These are phyloP conservation scores for Neopelma chrysocephalum DNA, from an alignment of 2,797 vertebrate species.

Conservation along the genomic window DNA sequence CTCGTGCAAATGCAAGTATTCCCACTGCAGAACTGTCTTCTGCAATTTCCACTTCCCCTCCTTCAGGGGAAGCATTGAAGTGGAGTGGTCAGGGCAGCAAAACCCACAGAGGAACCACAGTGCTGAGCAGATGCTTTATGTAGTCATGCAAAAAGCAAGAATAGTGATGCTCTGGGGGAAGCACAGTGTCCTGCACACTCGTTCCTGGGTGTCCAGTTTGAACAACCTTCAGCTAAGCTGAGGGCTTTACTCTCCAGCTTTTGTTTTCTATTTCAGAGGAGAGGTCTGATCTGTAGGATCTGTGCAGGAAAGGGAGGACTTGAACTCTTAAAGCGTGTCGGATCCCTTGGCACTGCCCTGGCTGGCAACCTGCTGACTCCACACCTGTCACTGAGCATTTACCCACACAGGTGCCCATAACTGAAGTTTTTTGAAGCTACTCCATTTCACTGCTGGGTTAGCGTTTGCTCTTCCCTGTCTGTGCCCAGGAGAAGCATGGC, in stretches of 20 bases:
- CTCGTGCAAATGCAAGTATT: background rate
- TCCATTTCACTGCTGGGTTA: background rate
- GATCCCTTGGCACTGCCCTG: background rate
- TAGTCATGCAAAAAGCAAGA: background rate
- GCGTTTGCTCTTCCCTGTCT: background rate
- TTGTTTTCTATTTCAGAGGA: background rate
- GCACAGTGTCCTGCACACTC: background rate
- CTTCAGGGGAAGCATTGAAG: background rate
- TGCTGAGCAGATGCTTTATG: background rate
- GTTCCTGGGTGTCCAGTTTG: background rate
- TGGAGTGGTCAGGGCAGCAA: background rate
- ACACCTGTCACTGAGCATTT: background rate
- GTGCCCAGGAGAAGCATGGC: background rate
- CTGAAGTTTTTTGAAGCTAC: background rate
- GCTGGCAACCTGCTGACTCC: background rate
- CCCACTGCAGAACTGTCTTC: background rate
- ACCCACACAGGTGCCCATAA: background rate
- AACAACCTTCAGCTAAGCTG: background rate
- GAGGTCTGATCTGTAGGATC: background rate
- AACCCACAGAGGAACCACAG: background rate
- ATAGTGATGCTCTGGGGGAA: background rate
- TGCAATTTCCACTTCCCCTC: conserved; percentile 23
- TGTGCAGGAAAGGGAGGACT: background rate
- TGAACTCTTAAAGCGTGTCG: background rate
- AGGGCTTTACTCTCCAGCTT: background rate